These are phyloP conservation scores for Limnephilus rhombicus DNA, from an alignment of 2,888 invertebrate genomes.

Conservation along the genomic window DNA sequence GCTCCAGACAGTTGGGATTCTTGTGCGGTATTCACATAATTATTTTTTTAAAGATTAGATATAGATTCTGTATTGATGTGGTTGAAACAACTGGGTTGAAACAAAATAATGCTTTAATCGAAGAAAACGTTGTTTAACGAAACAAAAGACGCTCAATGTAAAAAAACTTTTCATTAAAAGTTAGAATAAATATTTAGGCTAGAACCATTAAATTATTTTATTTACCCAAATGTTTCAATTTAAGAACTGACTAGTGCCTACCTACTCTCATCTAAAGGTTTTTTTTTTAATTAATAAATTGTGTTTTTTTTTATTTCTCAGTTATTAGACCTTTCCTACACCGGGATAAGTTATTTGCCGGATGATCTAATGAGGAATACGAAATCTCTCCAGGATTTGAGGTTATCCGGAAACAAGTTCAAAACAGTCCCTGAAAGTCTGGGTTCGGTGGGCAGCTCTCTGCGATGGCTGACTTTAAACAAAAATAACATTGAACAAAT, in stretches of 20 bases:
- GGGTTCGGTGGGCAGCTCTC: conserved; percentile 75
- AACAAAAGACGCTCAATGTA: background rate
- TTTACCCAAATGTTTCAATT: background rate
- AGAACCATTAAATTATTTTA: background rate
- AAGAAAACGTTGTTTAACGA: background rate
- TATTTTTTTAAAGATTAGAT: no score
- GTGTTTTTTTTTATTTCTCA: conserved; percentile 23
- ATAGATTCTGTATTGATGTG: background rate
- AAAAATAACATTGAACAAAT: conserved; percentile 80
- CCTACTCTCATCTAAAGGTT: background rate
- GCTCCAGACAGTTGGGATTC: no score
- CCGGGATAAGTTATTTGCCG: conserved; percentile 79
- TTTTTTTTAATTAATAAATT: background rate
- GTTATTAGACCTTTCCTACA: conserved; percentile 79
- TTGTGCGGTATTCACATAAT: no score
- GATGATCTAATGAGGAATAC: conserved; percentile 76
- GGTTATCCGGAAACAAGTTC: conserved; percentile 80
- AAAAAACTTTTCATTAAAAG: background rate
- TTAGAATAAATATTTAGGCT: background rate
- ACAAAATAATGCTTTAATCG: background rate
- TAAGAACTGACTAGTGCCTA: background rate
- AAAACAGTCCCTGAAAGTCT: conserved; percentile 79
- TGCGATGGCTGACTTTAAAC: conserved; percentile 80
- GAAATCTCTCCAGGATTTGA: conserved; percentile 76
- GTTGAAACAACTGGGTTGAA: background rate